Conservation (phyloP, 2,888 invertebrate species). For the Cryptocheilus praepositus region DNA sequence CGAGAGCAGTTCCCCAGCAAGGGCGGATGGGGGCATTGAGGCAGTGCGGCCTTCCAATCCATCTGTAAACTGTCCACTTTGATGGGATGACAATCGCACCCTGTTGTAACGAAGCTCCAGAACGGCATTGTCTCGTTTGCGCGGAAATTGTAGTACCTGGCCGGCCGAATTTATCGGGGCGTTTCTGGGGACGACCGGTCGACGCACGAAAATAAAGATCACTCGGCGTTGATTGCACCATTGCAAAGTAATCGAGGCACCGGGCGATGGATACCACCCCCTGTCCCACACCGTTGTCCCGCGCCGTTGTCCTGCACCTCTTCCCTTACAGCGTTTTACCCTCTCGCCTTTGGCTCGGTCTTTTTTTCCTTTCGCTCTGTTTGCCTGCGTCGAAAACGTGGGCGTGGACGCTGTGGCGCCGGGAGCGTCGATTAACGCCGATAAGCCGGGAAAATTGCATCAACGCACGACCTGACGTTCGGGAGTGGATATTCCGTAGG, state of each 20-base stretch:
- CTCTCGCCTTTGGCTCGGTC: not conserved
- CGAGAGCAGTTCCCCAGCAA: slow-evolving; percentile 19
- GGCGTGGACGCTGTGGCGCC: slow-evolving; percentile 21
- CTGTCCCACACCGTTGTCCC: slow-evolving; percentile 12
- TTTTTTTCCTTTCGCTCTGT: slow-evolving; percentile 17
- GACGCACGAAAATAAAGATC: slow-evolving; percentile 65
- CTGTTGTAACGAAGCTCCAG: slow-evolving; percentile 66
- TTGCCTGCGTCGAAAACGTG: slow-evolving; percentile 21
- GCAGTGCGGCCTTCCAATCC: slow-evolving; percentile 64
- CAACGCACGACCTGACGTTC: slow-evolving; percentile 1
- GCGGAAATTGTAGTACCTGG: slow-evolving; percentile 65
- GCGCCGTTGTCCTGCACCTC: not conserved
- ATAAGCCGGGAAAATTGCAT: slow-evolving; percentile 41
- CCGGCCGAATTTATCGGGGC: slow-evolving; percentile 58
- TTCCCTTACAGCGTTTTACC: not conserved
- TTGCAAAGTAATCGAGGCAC: slow-evolving; percentile 56
- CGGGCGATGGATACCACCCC: slow-evolving; percentile 34
- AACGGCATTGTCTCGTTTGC: slow-evolving; percentile 66
- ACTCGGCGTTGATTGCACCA: slow-evolving; percentile 66
- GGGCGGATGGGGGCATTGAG: slow-evolving; percentile 28
- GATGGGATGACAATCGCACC: slow-evolving; percentile 73
- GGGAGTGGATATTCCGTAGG: too few relatives aligned
- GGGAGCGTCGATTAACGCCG: slow-evolving; percentile 37
- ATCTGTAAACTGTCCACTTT: slow-evolving; percentile 74
- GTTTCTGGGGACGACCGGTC: slow-evolving; percentile 17